Percentiles rank a stretch among this genome's conserved stretches.
phyloP scores from a whole-genome alignment of 2,888 invertebrate genomes.

The Yponomeuta sedellus region DNA sequence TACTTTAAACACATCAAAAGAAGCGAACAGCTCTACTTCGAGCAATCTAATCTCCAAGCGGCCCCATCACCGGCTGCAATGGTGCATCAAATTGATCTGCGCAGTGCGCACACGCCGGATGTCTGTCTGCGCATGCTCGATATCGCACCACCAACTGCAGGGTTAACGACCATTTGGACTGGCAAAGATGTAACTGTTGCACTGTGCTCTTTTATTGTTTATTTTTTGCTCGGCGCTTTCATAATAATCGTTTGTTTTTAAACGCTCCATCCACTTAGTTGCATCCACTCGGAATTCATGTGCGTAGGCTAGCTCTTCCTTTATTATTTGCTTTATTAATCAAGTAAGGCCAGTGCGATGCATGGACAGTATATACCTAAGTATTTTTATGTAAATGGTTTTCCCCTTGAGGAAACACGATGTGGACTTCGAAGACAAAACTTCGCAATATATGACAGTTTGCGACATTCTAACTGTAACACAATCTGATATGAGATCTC shows the following conservation, averaged over 20 bases:
- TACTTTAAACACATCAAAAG: constrained; percentile 37
- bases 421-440: background rate
- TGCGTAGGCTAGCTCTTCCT: background rate
- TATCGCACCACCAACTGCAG: constrained; percentile 16
- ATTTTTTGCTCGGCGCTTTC: background rate
- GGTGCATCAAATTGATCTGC: constrained; percentile 51
- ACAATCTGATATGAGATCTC: background rate
- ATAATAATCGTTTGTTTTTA: background rate
- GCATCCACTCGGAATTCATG: background rate
- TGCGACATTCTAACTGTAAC: background rate
- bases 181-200: background rate
- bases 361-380: background rate
- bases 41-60: constrained; percentile 27
- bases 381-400: background rate
- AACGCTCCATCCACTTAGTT: background rate
- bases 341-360: background rate
- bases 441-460: background rate
- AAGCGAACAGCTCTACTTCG: constrained; percentile 19
- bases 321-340: background rate
- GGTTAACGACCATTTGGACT: constrained; percentile 34
- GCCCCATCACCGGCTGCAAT: constrained; percentile 43
- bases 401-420: background rate
- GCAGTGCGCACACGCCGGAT: constrained; percentile 41
- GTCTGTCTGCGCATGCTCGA: constrained; percentile 39
- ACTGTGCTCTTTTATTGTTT: background rate